Evolutionary conservation across 2,113 vertebrate genomes (phyloP).

Genomic region (Aptenodytes patagonicus): DNA sequence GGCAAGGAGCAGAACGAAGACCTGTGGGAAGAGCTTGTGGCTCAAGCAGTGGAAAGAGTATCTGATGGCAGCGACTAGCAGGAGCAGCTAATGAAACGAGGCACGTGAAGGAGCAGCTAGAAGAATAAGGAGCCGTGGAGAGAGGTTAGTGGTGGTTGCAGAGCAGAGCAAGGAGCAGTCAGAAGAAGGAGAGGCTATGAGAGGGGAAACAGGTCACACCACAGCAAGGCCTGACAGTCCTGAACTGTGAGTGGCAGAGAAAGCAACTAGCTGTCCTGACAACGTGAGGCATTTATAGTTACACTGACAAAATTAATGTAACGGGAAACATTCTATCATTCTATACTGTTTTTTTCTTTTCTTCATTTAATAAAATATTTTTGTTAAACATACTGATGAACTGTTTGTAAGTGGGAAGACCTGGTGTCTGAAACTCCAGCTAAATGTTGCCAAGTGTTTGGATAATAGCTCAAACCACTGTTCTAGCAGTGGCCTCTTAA

Average conservation of each 20-base stretch:
- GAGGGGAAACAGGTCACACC: not conserved
- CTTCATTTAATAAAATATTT: not conserved
- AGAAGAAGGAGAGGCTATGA: not conserved
- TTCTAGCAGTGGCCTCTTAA: not conserved
- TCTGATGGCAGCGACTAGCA: not conserved
- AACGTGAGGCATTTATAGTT: rapidly evolving
- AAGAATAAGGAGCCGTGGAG: not conserved
- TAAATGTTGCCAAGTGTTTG: not conserved
- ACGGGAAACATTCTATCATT: not conserved
- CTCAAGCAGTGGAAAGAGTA: not conserved
- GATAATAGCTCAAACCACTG: not conserved
- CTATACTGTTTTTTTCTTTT: not conserved
- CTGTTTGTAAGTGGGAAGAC: not conserved
- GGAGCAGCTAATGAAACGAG: not conserved
- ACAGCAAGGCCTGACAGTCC: not conserved
- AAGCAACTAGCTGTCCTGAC: not conserved
- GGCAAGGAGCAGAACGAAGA: not conserved
- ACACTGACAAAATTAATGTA: not conserved
- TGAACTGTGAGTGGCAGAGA: not conserved
- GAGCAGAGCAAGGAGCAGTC: not conserved
- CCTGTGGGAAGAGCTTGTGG: not conserved
- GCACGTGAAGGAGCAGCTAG: not conserved
- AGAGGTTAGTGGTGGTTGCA: not conserved
- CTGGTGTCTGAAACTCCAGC: not conserved
- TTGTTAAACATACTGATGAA: not conserved